These are phyloP conservation scores for Pygoscelis antarcticus DNA, from an alignment of 2,113 vertebrate species.

Conservation along the genomic window DNA sequence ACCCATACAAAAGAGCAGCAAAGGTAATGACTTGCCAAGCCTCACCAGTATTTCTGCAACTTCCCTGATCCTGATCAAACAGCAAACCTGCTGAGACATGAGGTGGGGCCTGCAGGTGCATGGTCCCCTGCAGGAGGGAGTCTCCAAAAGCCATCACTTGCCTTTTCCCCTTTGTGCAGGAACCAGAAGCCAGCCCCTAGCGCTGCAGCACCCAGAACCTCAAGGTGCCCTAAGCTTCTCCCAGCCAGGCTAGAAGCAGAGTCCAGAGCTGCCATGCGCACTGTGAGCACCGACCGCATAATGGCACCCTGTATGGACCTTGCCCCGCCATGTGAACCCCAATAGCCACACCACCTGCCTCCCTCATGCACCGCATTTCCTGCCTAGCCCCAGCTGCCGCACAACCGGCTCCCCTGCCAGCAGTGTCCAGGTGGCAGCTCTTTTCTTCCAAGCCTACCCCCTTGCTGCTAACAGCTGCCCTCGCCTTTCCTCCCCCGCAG, in stretches of 20 bases:
- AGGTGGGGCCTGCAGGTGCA: not conserved
- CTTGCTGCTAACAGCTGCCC: rapidly evolving
- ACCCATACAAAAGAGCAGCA: not conserved
- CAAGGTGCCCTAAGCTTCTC: not conserved
- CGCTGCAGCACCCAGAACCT: no score
- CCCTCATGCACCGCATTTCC: rapidly evolving
- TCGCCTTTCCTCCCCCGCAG: rapidly evolving
- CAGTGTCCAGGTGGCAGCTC: rapidly evolving
- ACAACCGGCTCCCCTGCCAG: rapidly evolving
- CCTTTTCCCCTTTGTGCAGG: not conserved
- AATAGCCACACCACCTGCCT: rapidly evolving
- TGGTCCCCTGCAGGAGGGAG: no score
- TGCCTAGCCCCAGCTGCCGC: rapidly evolving
- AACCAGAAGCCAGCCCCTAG: no score
- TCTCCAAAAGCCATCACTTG: not conserved
- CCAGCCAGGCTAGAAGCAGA: no score
- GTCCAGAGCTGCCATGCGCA: not conserved
- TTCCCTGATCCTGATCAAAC: not conserved
- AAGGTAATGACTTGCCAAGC: not conserved
- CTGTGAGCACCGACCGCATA: no score
- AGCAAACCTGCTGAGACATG: not conserved
- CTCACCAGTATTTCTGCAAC: not conserved
- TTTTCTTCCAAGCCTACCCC: rapidly evolving
- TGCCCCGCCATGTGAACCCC: rapidly evolving
- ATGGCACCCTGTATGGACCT: no score